Evolutionary conservation across 1,140 invertebrate genomes (phyloP), one percentile per base, ranked within the genome.

Genomic region (Drosophila nikananu): DNA sequence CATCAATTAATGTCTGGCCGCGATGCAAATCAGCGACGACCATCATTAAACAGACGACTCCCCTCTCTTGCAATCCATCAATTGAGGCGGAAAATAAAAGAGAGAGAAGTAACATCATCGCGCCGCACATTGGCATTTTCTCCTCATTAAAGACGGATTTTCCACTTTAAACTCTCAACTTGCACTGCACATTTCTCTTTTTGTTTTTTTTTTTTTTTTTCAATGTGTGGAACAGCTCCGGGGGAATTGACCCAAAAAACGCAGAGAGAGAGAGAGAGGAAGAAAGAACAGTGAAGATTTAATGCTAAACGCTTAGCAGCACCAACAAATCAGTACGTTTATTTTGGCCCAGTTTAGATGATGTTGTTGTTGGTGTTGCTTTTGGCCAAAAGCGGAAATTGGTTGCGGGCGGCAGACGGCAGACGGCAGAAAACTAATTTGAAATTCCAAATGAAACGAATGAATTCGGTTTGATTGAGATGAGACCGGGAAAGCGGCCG

Each of bases 1-100:
- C 73, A 73, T 86, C 68, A 89, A 83, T 87, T 89, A 77, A 77
- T 70, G 54, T 76, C 67, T 61, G 41, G 46, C 68, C 68, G 55
- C 55, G 68, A 76, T 80, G 86, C 75, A 78, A 77, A 77, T 70
- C 74, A 77, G 46, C 49, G 35, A 42, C 62, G 51, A 37, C 67
- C 51, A 71, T 75, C 72, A 78, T 78, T 78, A 77, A 78, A 76
- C 51, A 41, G 25, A n/a, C n/a, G n/a, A n/a, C n/a, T n/a, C 21
- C 5, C 12, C 12, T 7, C 19, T 46, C 19, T 60, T 23, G 66
- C 70, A 59, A 49, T 73, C 70, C 70, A 73, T 73, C 67, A 73
- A 73, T 71, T 37, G 44, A 59, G 51, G 64, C 49, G 55, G 55
- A 66, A 74, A 39, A 68, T 49, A 49, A 37, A 48, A 60, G n/a